Evolutionary conservation across 2,797 vertebrate species (phyloP).

Genomic region (Acanthornis magna): DNA sequence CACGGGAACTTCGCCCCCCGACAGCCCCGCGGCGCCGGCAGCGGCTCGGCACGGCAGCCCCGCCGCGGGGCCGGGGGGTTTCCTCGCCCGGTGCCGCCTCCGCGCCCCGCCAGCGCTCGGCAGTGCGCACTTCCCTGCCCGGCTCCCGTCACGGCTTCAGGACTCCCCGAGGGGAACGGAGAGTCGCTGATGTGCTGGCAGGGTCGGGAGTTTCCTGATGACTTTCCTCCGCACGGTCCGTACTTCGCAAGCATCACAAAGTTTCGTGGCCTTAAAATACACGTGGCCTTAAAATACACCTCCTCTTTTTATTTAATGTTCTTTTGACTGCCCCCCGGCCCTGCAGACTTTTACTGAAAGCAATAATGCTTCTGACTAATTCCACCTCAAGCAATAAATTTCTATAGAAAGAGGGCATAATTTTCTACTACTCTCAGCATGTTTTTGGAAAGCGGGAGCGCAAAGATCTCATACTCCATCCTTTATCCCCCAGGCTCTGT

Average conservation of each 20-base stretch:
- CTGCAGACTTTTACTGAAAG: background rate
- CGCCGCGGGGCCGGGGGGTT: background rate
- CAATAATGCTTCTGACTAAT: background rate
- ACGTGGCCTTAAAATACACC: background rate
- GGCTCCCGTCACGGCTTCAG: accelerated
- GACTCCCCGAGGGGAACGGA: background rate
- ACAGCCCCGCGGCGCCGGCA: background rate
- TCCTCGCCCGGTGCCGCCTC: background rate
- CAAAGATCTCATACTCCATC: background rate
- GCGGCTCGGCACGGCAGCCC: background rate
- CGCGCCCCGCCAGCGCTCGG: background rate
- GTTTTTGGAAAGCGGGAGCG: background rate
- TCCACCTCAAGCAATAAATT: background rate
- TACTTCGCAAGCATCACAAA: background rate
- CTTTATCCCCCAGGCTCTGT: background rate
- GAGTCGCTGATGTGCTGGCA: background rate
- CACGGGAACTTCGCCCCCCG: background rate
- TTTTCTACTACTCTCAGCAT: background rate
- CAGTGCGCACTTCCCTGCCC: accelerated
- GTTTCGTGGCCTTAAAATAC: background rate
- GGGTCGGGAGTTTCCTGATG: background rate
- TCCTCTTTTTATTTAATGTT: background rate
- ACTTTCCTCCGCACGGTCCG: background rate
- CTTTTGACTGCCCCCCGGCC: background rate
- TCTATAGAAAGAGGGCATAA: background rate